phyloP scores from a whole-genome alignment of 1,140 invertebrate species.

The Drosophila bifasciata region DNA sequence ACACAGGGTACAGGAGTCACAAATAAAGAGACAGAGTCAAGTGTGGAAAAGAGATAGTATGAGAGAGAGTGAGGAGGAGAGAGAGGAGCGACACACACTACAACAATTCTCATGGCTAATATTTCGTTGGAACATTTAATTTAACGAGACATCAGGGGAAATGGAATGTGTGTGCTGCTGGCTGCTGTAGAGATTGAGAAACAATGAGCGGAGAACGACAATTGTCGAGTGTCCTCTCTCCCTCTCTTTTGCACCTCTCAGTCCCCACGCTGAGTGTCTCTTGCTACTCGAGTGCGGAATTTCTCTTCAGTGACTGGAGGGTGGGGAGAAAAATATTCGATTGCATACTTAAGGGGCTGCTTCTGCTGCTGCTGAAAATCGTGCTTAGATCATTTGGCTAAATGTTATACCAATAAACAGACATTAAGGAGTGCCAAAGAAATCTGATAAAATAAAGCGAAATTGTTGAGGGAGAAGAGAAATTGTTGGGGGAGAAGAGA shows the following conservation, averaged over 20 bases:
- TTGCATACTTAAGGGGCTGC: conserved; percentile 20
- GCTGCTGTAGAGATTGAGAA: conserved; percentile 48
- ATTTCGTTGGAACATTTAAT: conserved; percentile 82
- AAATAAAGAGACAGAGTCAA: conserved; percentile 10
- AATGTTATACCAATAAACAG: no score
- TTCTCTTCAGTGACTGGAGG: conserved; percentile 1
- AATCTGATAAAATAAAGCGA: no score
- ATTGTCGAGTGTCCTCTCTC: conserved; percentile 4
- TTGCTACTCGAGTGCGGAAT: conserved; percentile 17
- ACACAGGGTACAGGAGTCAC: conserved; percentile 1
- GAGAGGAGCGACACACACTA: no score
- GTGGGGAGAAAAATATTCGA: not conserved
- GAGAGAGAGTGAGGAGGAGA: no score
- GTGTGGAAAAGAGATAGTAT: not conserved
- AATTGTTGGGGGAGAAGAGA: no score
- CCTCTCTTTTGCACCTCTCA: no score
- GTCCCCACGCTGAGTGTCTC: not conserved
- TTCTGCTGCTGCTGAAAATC: no score
- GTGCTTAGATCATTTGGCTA: no score
- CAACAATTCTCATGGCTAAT: conserved; percentile 54
- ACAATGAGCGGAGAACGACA: conserved; percentile 34
- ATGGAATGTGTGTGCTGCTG: conserved; percentile 9
- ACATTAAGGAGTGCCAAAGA: no score
- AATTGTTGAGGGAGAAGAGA: no score
- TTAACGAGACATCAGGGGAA: conserved; percentile 68